These are phyloP conservation scores for Hucho hucho DNA, from an alignment of 2,113 vertebrate genomes.

Conservation along the genomic window DNA sequence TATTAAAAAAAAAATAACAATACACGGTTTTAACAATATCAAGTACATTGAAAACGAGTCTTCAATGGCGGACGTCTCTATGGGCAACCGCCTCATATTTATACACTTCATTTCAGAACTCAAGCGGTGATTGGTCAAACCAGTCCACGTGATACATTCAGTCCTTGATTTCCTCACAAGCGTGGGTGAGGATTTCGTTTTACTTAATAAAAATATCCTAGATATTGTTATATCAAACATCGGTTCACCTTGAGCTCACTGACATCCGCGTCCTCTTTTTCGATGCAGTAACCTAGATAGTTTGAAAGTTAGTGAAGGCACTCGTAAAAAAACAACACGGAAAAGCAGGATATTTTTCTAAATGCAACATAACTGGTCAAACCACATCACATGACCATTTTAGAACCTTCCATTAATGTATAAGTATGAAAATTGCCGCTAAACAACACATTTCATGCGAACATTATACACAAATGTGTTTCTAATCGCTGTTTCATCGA, in stretches of 20 bases:
- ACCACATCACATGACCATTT: slow-evolving; percentile 51
- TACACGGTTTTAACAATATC: slow-evolving; percentile 23
- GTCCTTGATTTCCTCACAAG: slow-evolving; percentile 23
- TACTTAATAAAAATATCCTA: background rate
- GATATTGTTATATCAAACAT: background rate
- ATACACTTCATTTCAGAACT: slow-evolving; percentile 52
- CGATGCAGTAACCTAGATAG: background rate
- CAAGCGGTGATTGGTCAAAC: slow-evolving; percentile 59
- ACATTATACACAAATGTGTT: background rate
- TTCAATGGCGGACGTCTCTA: slow-evolving; percentile 51
- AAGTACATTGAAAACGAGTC: slow-evolving; percentile 34
- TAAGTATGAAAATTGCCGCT: background rate
- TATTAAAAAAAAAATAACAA: background rate
- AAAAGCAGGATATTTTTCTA: slow-evolving; percentile 40
- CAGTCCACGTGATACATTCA: slow-evolving; percentile 45
- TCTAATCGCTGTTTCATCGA: background rate
- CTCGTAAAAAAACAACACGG: slow-evolving; percentile 6
- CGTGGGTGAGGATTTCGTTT: background rate
- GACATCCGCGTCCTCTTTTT: background rate
- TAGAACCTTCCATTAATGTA: slow-evolving; percentile 22
- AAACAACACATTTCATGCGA: background rate
- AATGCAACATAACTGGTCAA: slow-evolving; percentile 42
- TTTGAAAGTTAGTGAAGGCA: background rate
- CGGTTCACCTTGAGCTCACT: background rate
- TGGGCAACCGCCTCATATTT: slow-evolving; percentile 59